Base-by-base conservation (phyloP, 2,797 vertebrate species). In the Periophthalmus magnuspinnatus region DNA sequence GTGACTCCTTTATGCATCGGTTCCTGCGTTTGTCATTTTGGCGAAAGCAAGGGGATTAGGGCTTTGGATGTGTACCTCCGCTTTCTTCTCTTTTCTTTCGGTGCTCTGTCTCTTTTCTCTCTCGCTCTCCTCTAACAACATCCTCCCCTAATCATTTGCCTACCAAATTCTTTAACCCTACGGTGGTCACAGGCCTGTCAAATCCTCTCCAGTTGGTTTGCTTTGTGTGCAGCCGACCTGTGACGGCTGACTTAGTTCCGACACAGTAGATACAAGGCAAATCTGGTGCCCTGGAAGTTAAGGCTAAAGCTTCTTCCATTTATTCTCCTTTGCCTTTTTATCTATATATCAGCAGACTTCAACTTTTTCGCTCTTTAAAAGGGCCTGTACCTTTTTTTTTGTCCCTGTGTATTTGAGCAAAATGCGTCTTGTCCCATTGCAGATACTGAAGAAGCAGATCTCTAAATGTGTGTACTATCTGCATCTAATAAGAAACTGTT, bases 1-100 rank as follows among this genome's bases (percentile, higher is more conserved):
- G 94, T 96, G 96, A 95, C 10, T 62, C 95, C 93, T 96, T 96
- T 97, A 94, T 98, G 95, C 92, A 89, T 89, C 91, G 90, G 89
- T 94, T 94, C 91, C 90, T 91, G 90, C 91, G 83, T 90, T 91
- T 91, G 87, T 90, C 90, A 89, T 91, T 92, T 93, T 90, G 90
- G 88, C 88, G 85, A 91, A 92, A 91, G 91, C 89, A 89, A 89
- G 88, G 84, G 91, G 89, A 93, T 93, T 93, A 92, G 84, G 83
- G 88, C 86, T 86, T 91, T 90, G 89, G 87, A 89, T 89, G 88
- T 86, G 88, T 88, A 89, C 88, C 87, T 86, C 85, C 81, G 74
- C 77, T 83, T 69, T 77, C 78, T 65, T 59, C n/a, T n/a, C 59
- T 6, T 41, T 67, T 65, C 57, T 45, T 59, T 62, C 41, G 68